Percentiles rank a stretch among this genome's conserved stretches.
phyloP scores from a whole-genome alignment of 2,113 vertebrate species.

The Rhea americana region DNA sequence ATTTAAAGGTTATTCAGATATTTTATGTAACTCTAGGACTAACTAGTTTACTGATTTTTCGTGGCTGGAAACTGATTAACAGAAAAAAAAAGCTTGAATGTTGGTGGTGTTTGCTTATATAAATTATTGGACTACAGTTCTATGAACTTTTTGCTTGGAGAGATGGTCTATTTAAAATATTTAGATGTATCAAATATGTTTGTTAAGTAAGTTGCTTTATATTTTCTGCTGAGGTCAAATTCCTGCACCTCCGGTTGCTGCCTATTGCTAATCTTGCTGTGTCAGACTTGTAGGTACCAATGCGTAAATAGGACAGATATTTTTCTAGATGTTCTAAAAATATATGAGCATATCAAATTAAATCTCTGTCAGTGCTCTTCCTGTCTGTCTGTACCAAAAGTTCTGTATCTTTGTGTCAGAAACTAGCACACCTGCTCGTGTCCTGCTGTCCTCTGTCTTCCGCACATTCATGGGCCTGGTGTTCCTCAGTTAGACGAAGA shows the following conservation, averaged over 20 bases:
- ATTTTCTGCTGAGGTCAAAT: neutral
- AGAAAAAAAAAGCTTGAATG: slow-evolving; percentile 35
- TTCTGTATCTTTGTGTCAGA: neutral
- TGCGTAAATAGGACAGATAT: neutral
- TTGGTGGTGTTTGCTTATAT: slow-evolving; percentile 61
- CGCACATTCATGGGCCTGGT: neutral
- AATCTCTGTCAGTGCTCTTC: neutral
- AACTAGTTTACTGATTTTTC: slow-evolving; percentile 8
- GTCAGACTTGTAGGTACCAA: neutral
- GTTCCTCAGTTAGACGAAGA: accelerated
- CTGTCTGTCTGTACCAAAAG: neutral
- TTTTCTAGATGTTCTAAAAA: neutral
- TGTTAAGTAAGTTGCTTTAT: neutral
- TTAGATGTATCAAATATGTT: neutral
- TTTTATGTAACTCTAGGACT: slow-evolving; percentile 16
- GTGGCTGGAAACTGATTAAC: slow-evolving; percentile 63
- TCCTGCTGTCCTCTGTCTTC: neutral
- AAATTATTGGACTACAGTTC: slow-evolving; percentile 38
- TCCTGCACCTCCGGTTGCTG: neutral
- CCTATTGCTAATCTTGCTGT: neutral
- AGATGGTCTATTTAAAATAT: slow-evolving; percentile 71
- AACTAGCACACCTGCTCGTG: neutral
- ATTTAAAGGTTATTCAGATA: slow-evolving; percentile 47
- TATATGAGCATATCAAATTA: neutral
- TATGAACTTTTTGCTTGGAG: slow-evolving; percentile 80